Conservation (phyloP, 2,888 invertebrate species). For the Philopedon plagiatum region DNA sequence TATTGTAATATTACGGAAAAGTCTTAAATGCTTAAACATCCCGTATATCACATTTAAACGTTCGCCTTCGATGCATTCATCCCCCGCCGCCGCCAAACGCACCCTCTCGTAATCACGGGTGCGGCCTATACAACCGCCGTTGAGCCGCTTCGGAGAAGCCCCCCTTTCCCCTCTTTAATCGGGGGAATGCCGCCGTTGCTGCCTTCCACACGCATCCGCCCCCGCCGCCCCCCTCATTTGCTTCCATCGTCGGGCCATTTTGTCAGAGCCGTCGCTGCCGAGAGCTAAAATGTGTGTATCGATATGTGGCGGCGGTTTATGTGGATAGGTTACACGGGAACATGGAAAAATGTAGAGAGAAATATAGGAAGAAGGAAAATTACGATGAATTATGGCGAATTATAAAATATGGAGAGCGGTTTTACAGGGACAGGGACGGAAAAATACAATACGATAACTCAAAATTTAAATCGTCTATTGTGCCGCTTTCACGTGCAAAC, state of each 20-base stretch:
- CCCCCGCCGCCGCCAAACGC: constrained; percentile 32
- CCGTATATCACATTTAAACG: constrained; percentile 20
- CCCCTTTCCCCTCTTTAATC: constrained; percentile 50
- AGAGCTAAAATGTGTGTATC: constrained; percentile 30
- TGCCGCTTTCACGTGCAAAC: no score
- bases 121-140: constrained; percentile 49
- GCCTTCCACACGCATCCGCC: constrained; percentile 29
- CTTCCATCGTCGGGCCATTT: constrained; percentile 42
- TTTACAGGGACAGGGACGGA: no score
- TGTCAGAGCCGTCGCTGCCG: constrained; percentile 37
- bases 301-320: constrained; percentile 18
- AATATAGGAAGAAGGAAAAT: no score
- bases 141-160: constrained; percentile 9
- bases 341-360: no score
- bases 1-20: no score
- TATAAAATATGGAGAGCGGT: no score
- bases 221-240: constrained; percentile 25
- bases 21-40: not conserved
- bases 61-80: constrained; percentile 31
- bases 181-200: constrained; percentile 40
- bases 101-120: constrained; percentile 50
- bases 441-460: no score
- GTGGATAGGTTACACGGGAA: constrained; percentile 1
- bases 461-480: no score
- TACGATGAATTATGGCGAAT: no score